Evolutionary conservation across 2,797 vertebrate species (phyloP).

Genomic region (Aldrovandia affinis): DNA sequence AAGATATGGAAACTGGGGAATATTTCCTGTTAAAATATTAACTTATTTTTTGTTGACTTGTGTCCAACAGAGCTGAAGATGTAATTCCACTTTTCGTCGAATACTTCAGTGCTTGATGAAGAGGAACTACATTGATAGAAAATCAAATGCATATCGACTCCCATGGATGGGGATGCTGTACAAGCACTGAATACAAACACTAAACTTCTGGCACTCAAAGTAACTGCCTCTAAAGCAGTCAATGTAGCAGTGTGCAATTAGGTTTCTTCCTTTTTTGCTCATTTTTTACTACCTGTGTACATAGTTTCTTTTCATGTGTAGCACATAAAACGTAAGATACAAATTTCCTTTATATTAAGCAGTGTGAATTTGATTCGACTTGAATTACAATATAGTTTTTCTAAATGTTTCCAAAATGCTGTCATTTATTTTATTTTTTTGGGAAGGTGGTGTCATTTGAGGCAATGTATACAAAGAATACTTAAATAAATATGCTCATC

Average conservation of each 20-base stretch:
- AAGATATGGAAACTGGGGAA: background rate
- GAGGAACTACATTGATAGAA: slow-evolving; percentile 69
- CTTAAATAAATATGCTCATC: slow-evolving; percentile 57
- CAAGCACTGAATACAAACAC: slow-evolving; percentile 97
- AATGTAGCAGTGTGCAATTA: slow-evolving; percentile 98
- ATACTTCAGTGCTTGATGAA: slow-evolving; percentile 77
- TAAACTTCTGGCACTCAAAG: slow-evolving; percentile 89
- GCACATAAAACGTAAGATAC: slow-evolving; percentile 72
- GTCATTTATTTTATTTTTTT: slow-evolving; percentile 56
- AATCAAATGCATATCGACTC: slow-evolving; percentile 70
- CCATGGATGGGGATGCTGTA: slow-evolving; percentile 75
- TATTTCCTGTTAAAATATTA: background rate
- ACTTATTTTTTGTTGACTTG: slow-evolving; percentile 30
- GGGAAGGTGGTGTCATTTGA: slow-evolving; percentile 64
- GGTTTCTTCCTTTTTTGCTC: slow-evolving; percentile 69
- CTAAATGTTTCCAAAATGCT: slow-evolving; percentile 62
- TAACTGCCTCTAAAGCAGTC: slow-evolving; percentile 92
- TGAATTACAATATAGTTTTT: slow-evolving; percentile 79
- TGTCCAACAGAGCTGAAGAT: slow-evolving; percentile 75
- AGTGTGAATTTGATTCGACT: slow-evolving; percentile 69
- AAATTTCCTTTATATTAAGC: slow-evolving; percentile 57
- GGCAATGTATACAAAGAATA: slow-evolving; percentile 64
- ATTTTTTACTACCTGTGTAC: slow-evolving; percentile 77
- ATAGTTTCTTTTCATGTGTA: slow-evolving; percentile 74
- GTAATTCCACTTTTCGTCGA: slow-evolving; percentile 67